Evolutionary conservation across 1,140 invertebrate genomes (phyloP).

Genomic region (Tigriopus japonicus): DNA sequence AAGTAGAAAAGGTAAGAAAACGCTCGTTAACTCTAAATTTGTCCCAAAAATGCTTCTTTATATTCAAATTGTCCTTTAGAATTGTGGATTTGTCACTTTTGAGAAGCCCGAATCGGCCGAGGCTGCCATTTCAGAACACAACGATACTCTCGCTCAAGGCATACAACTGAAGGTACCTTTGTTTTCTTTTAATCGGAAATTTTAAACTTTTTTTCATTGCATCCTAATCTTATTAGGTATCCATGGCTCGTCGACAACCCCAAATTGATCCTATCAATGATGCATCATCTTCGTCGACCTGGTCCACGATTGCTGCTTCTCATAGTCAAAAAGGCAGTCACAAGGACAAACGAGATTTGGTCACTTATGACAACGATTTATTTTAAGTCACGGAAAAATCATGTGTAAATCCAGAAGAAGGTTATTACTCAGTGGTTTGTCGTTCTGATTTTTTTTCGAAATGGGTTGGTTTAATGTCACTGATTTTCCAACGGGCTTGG

Average conservation of each 20-base stretch:
- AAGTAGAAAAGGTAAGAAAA: slow-evolving; percentile 56
- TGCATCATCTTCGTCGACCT: slow-evolving; percentile 51
- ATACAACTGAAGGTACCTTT: slow-evolving; percentile 50
- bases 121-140: slow-evolving; percentile 62
- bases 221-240: slow-evolving; percentile 25
- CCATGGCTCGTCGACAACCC: slow-evolving; percentile 58
- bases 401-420: not conserved
- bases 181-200: no score
- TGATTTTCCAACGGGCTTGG: not conserved
- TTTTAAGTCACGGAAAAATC: slow-evolving; percentile 21
- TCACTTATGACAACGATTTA: slow-evolving; percentile 44
- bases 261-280: slow-evolving; percentile 56
- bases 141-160: slow-evolving; percentile 55
- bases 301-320: slow-evolving; percentile 47
- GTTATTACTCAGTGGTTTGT: no score
- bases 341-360: slow-evolving; percentile 42
- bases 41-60: no score
- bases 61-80: slow-evolving; percentile 29
- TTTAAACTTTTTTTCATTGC: no score
- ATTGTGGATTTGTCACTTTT: slow-evolving; percentile 79
- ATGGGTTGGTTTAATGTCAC: not conserved
- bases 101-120: slow-evolving; percentile 69
- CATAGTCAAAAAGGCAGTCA: slow-evolving; percentile 11
- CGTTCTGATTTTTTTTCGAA: not conserved
- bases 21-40: no score